Base-by-base conservation (phyloP, 2,113 vertebrate species). In the Eudyptes chrysolophus region DNA sequence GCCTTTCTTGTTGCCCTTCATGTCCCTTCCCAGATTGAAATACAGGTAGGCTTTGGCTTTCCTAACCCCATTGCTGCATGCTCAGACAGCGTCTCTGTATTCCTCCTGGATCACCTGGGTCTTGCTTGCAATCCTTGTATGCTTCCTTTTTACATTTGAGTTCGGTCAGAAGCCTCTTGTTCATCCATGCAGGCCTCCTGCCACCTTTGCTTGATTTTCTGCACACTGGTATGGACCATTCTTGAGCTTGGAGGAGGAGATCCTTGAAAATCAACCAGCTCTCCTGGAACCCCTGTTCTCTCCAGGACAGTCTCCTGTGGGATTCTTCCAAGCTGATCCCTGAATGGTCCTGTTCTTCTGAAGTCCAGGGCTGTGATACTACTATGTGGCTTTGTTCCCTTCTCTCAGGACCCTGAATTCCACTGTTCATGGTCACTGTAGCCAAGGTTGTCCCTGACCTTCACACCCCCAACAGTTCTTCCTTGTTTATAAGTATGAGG, bases 61-160 rank as follows among this genome's bases (percentile, higher is more conserved):
- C 12, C 7, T 49, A 34, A 44, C 4, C 7, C 7, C 22, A 16
- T 18, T 0, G 1, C 57, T 76, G 44, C 14, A 10, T 60, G 49
- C 17, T 87, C 13, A 42, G 75, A 40, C 32, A 51, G 19, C 1
- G 1, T 78, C n/a, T 79, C 34, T 65, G 1, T 27, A 15, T 72
- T 89, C 44, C 29, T 76, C 34, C 15, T 61, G 34, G 21, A 42
- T 61, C 69, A 65, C 46, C 8, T 46, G n/a, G 11, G 10, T 85
- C 38, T 22, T 66, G 42, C n/a, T 49, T 82, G 17, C 15, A 13
- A 14, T 81, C 15, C 18, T 32, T 84, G 11, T 38, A 40, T 0
- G 3, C 24, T 69, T 58, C 10, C 3, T 68, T 54, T 38, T 79
- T 72, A 42, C 5, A 5, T 29, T 11, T 51, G 38, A 60, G 6